Evolutionary conservation across 2,797 vertebrate genomes (phyloP), one percentile per base, ranked within the genome.

Genomic region (Siniperca obscura): DNA sequence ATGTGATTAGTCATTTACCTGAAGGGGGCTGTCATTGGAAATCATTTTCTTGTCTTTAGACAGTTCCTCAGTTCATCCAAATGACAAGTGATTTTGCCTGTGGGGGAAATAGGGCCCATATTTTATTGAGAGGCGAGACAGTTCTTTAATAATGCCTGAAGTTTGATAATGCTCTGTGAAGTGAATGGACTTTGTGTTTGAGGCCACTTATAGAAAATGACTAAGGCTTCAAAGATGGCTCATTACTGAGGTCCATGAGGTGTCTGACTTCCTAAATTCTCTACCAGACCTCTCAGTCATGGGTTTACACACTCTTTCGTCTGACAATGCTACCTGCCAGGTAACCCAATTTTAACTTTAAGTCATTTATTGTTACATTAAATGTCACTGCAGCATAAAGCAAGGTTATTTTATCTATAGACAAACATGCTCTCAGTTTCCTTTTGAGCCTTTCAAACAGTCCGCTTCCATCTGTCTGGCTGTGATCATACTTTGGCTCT

Each of bases 21-120:
- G 91, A 93, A 92, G 87, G 78, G 52, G 86, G 77, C 90, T 91
- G 93, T 93, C 94, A 94, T 90, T 92, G 93, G 90, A 94, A 93
- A 94, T 94, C 91, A 93, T 91, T 94, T 90, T 90, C 90, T 85
- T 71, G 89, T 93, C 91, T 94, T 93, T 87, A 91, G 94, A 92
- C 87, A 84, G 90, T 92, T 94, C 85, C 74, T 90, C 85, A 64
- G 89, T 90, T 91, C 89, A 86, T 92, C 91, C 88, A 81, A 88
- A 92, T 85, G 88, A 91, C 82, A 87, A 94, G 88, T 84, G 89
- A 90, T 93, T 91, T 90, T 85, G 86, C 87, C 90, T 81, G 83
- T 74, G 65, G 84, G 89, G 81, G 79, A 90, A 90, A 87, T 64
- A 59, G 65, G 83, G 80, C 70, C 81, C 83, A 90, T 91, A 86